Percentiles rank a stretch among this genome's conserved stretches.
phyloP scores from a whole-genome alignment of 1,140 invertebrate genomes.

The Centruroides sculpturatus region DNA sequence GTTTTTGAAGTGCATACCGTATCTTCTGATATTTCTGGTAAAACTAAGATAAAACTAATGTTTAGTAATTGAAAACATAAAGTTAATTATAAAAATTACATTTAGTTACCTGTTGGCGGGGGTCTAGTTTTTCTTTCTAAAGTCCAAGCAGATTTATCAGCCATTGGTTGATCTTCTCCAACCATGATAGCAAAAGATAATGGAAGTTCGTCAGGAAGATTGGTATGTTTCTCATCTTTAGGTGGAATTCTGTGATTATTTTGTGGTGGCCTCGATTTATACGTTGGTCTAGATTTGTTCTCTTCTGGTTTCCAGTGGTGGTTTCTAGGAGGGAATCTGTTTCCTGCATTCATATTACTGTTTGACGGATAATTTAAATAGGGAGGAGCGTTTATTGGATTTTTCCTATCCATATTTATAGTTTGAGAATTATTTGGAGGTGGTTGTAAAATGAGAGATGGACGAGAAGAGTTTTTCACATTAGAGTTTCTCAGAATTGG shows the following conservation, averaged over 20 bases:
- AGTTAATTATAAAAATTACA: background rate
- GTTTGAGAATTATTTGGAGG: no score
- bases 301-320: background rate
- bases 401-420: no score
- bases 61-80: no score
- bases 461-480: no score
- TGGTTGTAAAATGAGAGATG: no score
- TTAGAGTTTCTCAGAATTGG: no score
- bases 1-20: conserved; percentile 14
- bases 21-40: background rate
- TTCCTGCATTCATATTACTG: background rate
- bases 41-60: no score
- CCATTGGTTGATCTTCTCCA: conserved; percentile 8
- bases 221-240: conserved; percentile 6
- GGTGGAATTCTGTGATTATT: conserved; percentile 6
- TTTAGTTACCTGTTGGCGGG: background rate
- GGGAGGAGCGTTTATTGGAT: background rate
- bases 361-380: background rate
- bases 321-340: background rate
- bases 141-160: background rate
- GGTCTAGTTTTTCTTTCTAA: background rate
- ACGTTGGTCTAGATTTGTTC: background rate
- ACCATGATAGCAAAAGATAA: conserved; percentile 14
- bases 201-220: conserved; percentile 14
- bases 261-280: conserved; percentile 4